A percentile compares a stretch with the other conserved stretches of the same genome.
phyloP scores from a whole-genome alignment of 2,888 invertebrate species.

The Saturnia japonica region DNA sequence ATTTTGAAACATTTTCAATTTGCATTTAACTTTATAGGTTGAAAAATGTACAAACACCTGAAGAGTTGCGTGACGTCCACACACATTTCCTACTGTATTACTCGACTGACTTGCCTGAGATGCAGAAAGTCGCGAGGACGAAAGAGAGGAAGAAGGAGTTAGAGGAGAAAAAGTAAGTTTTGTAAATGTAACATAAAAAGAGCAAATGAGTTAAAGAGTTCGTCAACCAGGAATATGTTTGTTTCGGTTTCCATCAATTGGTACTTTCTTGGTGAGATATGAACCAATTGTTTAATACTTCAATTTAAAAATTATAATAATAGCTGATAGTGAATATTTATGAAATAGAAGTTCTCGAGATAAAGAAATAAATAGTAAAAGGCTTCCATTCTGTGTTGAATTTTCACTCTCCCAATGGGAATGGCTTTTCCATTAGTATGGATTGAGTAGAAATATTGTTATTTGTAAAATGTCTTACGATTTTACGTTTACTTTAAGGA shows the following conservation, averaged over 20 bases:
- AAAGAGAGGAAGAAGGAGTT: conserved; percentile 85
- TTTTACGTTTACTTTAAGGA: conserved; percentile 36
- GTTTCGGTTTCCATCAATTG: too few relatives aligned
- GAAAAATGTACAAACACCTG: conserved; percentile 89
- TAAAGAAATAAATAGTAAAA: too few relatives aligned
- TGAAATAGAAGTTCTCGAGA: too few relatives aligned
- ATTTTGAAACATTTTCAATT: background rate
- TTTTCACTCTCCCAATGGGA: too few relatives aligned
- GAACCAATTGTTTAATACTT: too few relatives aligned
- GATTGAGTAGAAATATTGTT: background rate
- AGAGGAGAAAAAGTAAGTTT: conserved; percentile 76
- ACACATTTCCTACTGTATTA: conserved; percentile 97
- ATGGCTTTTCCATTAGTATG: background rate
- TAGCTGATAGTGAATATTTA: too few relatives aligned
- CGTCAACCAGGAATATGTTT: too few relatives aligned
- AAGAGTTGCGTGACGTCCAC: conserved; percentile 96
- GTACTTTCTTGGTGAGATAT: too few relatives aligned
- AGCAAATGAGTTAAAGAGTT: too few relatives aligned
- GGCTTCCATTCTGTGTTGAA: too few relatives aligned
- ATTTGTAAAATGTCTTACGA: too few relatives aligned
- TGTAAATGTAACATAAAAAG: background rate
- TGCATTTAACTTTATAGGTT: conserved; percentile 78
- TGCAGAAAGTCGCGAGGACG: conserved; percentile 88
- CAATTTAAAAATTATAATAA: too few relatives aligned
- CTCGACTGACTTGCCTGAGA: conserved; percentile 89